These are phyloP conservation scores for Aphelenchoides fujianensis DNA, from an alignment of 1,140 invertebrate species.

Conservation along the genomic window DNA sequence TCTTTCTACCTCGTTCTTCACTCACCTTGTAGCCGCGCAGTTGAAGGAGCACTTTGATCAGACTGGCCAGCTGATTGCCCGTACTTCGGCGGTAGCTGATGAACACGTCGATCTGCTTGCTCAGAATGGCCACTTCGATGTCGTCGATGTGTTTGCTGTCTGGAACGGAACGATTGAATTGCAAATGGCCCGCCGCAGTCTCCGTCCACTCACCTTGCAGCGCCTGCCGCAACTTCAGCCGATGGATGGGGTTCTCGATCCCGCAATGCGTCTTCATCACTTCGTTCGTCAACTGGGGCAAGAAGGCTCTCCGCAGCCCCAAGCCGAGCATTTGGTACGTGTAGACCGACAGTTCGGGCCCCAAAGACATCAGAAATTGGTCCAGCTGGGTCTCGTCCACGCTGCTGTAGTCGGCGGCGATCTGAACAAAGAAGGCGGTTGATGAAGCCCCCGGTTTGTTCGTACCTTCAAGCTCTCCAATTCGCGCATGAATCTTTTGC, in stretches of 20 bases:
- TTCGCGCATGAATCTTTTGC: conserved; percentile 88
- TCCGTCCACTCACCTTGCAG: conserved; percentile 72
- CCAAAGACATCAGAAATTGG: conserved; percentile 80
- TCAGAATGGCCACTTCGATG: conserved; percentile 62
- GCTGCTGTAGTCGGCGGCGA: conserved; percentile 88
- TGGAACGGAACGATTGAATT: conserved; percentile 34
- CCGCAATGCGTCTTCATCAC: conserved; percentile 83
- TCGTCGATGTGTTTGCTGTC: conserved; percentile 62
- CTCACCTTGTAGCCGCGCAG: conserved; percentile 72
- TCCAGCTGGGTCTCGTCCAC: conserved; percentile 86
- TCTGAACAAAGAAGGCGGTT: conserved; percentile 35
- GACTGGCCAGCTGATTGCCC: conserved; percentile 88
- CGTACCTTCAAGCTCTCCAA: conserved; percentile 85
- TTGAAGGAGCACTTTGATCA: conserved; percentile 83
- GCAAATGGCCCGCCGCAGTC: conserved; percentile 15
- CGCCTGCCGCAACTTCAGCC: conserved; percentile 80
- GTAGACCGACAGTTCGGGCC: conserved; percentile 87
- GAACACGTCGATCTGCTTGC: conserved; percentile 78
- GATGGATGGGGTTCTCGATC: conserved; percentile 88
- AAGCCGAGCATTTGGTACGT: conserved; percentile 93
- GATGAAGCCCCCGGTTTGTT: conserved; percentile 6
- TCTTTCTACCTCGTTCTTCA: conserved; percentile 29
- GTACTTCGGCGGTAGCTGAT: conserved; percentile 95
- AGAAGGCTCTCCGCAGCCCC: conserved; percentile 76
- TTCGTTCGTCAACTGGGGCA: conserved; percentile 76